Evolutionary conservation across 2,888 invertebrate species (phyloP), one percentile per base, ranked within the genome.

Genomic region (Habrosyne pyritoides): DNA sequence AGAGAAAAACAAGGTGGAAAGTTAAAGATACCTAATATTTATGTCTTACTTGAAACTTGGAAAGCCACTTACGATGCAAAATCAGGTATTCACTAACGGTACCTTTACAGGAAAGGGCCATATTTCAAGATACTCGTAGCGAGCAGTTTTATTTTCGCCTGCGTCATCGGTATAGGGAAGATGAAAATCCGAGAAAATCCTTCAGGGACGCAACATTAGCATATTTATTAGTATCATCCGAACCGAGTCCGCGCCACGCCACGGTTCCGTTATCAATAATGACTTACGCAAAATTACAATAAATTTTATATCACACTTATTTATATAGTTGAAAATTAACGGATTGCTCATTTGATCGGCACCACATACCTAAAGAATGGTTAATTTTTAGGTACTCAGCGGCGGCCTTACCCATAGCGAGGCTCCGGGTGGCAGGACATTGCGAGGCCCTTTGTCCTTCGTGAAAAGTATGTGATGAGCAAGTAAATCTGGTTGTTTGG

Each of bases 141-240:
- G 53, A 70, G 64, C 70, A 77, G 71, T 85, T 82, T 85, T 84
- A 84, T 86, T 87, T 87, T 86, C 76, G 73, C 78, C 82, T 64
- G 68, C 83, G 85, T 87, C 86, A 86, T 85, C 79, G 79, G 75
- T 81, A 80, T 80, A 77, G 75, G 76, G 76, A 75, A 84, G 84
- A 88, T 84, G 85, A 84, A 88, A 87, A 87, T 86, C 85, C 84
- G 78, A 78, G 85, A 77, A 88, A 87, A 88, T 88, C 87, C 86
- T 84, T 85, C 77, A 81, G 86, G 87, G 87, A 86, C 81, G 84
- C 73, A 69, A 78, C 79, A 89, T 91, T 89, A 89, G 86, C 91
- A 87, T 86, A 86, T 86, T 86, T 86, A 86, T 87, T 86, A 85
- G 85, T 81, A 86, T 86, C 84, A 86, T 81, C 85, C 75, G 67